A percentile compares a stretch with the other conserved stretches of the same genome.
These are phyloP conservation scores for Hololepta plana DNA, from an alignment of 2,888 invertebrate genomes.

Conservation along the genomic window DNA sequence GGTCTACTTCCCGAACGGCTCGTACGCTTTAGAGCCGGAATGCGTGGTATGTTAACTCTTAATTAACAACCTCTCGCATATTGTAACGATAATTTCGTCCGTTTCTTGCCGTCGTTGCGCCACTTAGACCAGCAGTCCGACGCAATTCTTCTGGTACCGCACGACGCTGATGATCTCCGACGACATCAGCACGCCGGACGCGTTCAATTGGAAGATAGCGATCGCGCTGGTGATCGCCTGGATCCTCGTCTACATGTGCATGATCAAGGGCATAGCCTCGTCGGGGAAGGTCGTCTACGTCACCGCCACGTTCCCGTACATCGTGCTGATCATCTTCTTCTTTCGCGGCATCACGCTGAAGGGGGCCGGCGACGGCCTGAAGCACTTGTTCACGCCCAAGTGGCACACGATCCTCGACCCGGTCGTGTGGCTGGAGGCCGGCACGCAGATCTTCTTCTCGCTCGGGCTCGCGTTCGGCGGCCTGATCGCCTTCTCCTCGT, in stretches of 20 bases:
- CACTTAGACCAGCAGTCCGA: constrained; percentile 69
- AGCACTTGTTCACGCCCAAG: constrained; percentile 81
- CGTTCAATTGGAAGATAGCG: constrained; percentile 85
- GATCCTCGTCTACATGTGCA: constrained; percentile 89
- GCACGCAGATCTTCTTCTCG: constrained; percentile 95
- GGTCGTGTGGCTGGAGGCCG: constrained; percentile 93
- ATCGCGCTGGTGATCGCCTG: constrained; percentile 75
- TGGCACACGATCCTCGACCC: constrained; percentile 85
- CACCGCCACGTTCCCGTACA: constrained; percentile 91
- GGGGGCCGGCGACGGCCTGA: constrained; percentile 65
- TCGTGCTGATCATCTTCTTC: constrained; percentile 90
- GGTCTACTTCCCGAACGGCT: constrained; percentile 59
- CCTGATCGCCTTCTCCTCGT: constrained; percentile 88
- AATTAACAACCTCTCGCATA: background rate
- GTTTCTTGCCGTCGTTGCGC: no score
- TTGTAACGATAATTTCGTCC: constrained; percentile 1
- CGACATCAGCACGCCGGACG: constrained; percentile 69
- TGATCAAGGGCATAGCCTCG: constrained; percentile 94
- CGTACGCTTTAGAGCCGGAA: constrained; percentile 63
- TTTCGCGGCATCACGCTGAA: constrained; percentile 81
- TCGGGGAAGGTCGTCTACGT: constrained; percentile 94
- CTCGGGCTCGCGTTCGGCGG: constrained; percentile 91
- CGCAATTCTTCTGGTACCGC: constrained; percentile 91
- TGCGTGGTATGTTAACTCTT: constrained; percentile 47
- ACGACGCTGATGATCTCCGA: constrained; percentile 80